Evolutionary conservation across 2,797 vertebrate genomes (phyloP), one percentile per base, ranked within the genome.

Genomic region (Ptychadena robeensis): DNA sequence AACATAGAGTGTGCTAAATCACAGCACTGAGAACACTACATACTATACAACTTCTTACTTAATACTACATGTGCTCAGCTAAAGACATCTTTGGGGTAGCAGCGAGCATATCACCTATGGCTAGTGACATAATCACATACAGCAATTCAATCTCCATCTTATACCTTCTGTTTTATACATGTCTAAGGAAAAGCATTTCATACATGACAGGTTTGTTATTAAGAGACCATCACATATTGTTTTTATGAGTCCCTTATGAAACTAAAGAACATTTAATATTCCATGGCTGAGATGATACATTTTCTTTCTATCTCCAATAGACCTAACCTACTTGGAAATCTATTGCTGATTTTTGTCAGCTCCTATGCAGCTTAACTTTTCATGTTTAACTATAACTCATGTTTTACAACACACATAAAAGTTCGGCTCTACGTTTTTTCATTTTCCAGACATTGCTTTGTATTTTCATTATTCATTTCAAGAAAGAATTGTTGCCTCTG

Each of bases 401-500:
- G 68, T 82, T 82, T 75, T 57, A 75, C 28, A 68, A 59, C 65
- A 75, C 11, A 27, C 40, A 61, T 82, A 73, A 69, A 69, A 74
- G 34, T 69, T 82, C 80, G 69, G 28, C 57, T 82, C 44, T 69
- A 38, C 18, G 59, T 82, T 82, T 67, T 76, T 67, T 82, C 73
- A 75, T 75, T 82, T 76, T 69, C 35, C 63, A 63, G 65, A 35
- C 59, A 75, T 82, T 76, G 64, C 73, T 59, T 68, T 82, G 32
- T 69, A 70, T 76, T 38, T 68, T 61, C 73, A 68, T 67, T 73
- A 76, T 82, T 82, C 72, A 82, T 82, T 82, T 61, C 72, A 44
- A 66, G 80, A 82, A 75, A 69, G 73, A 82, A 82, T 69, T 75
- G 80, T 82, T 68, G 72, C 73, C 65, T 68, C 71, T 76, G 80